A percentile compares a stretch with the other conserved stretches of the same genome.
Evolutionary conservation across 1,140 invertebrate species (phyloP).

Genomic region (Ceratina japonica): DNA sequence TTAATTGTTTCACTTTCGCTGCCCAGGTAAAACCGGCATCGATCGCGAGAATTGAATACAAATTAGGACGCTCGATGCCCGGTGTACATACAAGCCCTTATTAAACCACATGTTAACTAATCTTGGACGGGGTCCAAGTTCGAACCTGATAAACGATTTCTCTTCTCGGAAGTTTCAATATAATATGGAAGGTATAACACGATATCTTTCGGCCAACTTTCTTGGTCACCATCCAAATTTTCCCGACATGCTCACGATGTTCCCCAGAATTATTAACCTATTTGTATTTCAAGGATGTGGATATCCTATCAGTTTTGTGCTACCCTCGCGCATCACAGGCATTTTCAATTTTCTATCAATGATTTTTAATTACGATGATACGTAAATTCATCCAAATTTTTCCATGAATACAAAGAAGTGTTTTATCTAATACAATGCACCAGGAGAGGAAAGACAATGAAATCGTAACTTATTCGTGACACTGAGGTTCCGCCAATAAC

Average conservation of each 20-base stretch:
- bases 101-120: slow-evolving; percentile 29
- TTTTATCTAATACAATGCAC: too few species aligned
- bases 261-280: slow-evolving; percentile 43
- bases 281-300: slow-evolving; percentile 27
- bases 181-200: slow-evolving; percentile 18
- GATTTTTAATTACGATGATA: too few species aligned
- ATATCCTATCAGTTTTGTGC: background rate
- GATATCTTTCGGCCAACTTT: slow-evolving; percentile 37
- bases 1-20: background rate
- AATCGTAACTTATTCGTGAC: too few species aligned
- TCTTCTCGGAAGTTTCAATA: slow-evolving; percentile 20
- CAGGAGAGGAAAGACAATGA: background rate
- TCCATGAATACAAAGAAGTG: too few species aligned
- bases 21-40: background rate
- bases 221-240: slow-evolving; percentile 41
- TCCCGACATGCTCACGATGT: slow-evolving; percentile 23
- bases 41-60: background rate
- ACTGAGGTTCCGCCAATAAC: slow-evolving; percentile 59
- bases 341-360: background rate
- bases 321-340: slow-evolving; percentile 14
- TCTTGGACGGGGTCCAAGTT: slow-evolving; percentile 28
- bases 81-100: background rate
- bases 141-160: slow-evolving; percentile 21
- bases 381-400: too few species aligned
- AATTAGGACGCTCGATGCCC: background rate